phyloP scores from a whole-genome alignment of 2,113 vertebrate genomes.

The Smithornis capensis region DNA sequence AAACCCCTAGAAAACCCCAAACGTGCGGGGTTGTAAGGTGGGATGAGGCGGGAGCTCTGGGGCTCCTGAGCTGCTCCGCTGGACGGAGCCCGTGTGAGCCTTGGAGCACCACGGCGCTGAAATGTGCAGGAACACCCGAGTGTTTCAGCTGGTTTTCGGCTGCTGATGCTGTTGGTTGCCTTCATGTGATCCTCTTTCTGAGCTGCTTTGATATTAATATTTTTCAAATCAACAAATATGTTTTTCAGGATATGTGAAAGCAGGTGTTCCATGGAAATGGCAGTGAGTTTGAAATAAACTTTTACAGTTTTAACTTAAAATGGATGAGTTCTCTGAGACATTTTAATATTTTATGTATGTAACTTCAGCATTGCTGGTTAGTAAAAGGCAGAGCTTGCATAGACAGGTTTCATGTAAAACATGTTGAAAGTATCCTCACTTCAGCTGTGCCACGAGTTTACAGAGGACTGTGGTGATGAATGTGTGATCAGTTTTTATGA shows the following conservation, averaged over 20 bases:
- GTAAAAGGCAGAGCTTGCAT: not conserved
- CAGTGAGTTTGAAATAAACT: not conserved
- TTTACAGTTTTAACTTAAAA: not conserved
- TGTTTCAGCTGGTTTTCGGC: not conserved
- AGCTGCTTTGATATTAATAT: fast-evolving
- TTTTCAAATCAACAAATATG: not conserved
- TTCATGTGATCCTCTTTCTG: not conserved
- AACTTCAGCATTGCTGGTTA: not conserved
- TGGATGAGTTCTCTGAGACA: not conserved
- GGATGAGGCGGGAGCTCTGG: not conserved
- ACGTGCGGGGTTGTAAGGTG: fast-evolving
- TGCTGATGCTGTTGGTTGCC: not conserved
- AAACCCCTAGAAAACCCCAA: not conserved
- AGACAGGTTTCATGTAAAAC: not conserved
- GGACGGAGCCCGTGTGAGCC: not conserved
- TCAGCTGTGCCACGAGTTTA: not conserved
- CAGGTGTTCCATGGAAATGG: not conserved
- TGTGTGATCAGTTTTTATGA: not conserved
- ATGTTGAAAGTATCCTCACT: not conserved
- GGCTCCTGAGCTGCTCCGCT: no score
- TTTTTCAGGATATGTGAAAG: not conserved
- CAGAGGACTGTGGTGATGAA: not conserved
- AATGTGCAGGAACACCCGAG: not conserved
- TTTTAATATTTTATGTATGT: not conserved
- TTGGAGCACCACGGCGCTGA: not conserved